Base-by-base conservation (phyloP, 2,797 vertebrate genomes). In the Nannoperca australis region DNA sequence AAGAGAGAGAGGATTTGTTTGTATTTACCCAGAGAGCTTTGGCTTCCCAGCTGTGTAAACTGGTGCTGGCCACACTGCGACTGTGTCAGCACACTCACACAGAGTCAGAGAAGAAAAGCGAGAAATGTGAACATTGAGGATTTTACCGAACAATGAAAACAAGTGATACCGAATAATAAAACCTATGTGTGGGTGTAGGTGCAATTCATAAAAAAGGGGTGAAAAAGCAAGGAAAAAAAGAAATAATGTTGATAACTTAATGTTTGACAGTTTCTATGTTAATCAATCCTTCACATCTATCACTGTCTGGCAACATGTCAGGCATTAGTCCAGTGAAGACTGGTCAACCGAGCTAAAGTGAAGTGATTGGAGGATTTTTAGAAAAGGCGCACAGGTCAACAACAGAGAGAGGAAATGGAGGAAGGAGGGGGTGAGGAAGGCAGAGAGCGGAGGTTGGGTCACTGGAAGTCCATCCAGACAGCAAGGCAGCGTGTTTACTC, bases 11-110 rank as follows among this genome's bases (percentile, higher is more conserved):
- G 8, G 53, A 54, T 64, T 51, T 62, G 61, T 85, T 82, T 86
- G 42, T 73, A 5, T 64, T 82, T 49, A 89, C 27, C 56, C 70
- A 14, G 61, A 81, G 15, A 70, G 83, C 59, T 73, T 85, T 61
- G 60, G 58, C 64, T 70, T 65, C 56, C 77, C 91, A 90, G 90
- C 91, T 93, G 91, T 89, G 88, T 87, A 91, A 93, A 93, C 86
- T 76, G 66, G 61, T 18, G 11, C 58, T 45, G 67, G 54, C 77
- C 73, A 62, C 74, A 64, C 69, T 80, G 63, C 0, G 60, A 87
- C 79, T 88, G 79, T 80, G 84, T 91, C 88, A 90, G 81, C 85
- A 85, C 40, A 74, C 72, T 69, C 22, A 64, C 44, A 68, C 1
- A 5, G 36, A 53, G 40, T 18, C 47, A 47, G 72, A 50, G 65